These are phyloP conservation scores for Saccopteryx bilineata DNA, from an alignment of 2,113 vertebrate genomes.

Conservation along the genomic window DNA sequence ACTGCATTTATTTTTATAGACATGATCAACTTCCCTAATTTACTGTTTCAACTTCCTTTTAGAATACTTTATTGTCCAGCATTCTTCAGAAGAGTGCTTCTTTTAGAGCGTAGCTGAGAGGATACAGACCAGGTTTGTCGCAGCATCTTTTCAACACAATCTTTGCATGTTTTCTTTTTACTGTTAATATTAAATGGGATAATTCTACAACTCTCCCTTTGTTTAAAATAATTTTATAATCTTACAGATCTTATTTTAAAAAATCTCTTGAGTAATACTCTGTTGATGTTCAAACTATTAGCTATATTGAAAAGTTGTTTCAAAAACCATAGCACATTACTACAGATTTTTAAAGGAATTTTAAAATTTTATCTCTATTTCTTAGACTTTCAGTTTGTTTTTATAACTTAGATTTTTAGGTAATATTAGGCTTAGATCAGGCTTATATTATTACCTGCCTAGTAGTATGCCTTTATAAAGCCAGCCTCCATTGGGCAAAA, in stretches of 20 bases:
- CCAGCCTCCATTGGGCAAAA: constrained; percentile 44
- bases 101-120: constrained; percentile 64
- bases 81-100: constrained; percentile 25
- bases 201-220: constrained; percentile 1
- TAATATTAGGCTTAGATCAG: neutral
- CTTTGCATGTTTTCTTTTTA: constrained; percentile 74
- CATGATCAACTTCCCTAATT: constrained; percentile 44
- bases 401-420: constrained; percentile 40
- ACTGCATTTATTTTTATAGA: constrained; percentile 56
- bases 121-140: neutral
- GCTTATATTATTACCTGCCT: constrained; percentile 50
- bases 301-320: constrained; percentile 63
- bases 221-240: constrained; percentile 2
- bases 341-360: constrained; percentile 47
- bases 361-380: constrained; percentile 26
- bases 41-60: neutral
- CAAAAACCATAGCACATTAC: constrained; percentile 33
- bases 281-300: constrained; percentile 68
- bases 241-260: neutral
- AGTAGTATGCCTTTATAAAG: constrained; percentile 56
- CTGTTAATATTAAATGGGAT: constrained; percentile 73
- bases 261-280: constrained; percentile 41
- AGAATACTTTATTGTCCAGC: neutral
- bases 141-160: constrained; percentile 51
- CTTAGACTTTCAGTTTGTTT: constrained; percentile 60